phyloP scores from a whole-genome alignment of 2,113 vertebrate species.

The Bagarius yarrelli region DNA sequence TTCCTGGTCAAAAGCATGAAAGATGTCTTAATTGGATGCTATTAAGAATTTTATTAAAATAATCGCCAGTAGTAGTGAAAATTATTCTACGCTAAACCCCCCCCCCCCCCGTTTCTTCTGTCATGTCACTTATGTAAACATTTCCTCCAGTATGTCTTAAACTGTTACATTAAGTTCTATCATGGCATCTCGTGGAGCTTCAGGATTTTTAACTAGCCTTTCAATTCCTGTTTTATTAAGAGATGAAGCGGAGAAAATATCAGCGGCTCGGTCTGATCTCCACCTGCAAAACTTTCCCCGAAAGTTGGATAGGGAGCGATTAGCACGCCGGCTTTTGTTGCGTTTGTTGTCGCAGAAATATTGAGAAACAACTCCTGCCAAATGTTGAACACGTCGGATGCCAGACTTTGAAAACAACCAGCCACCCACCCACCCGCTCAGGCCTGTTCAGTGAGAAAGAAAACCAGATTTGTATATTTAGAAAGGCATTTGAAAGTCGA shows the following conservation, averaged over 20 bases:
- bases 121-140: no score
- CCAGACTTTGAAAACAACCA: constrained; percentile 37
- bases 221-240: no score
- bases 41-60: no score
- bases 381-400: constrained; percentile 23
- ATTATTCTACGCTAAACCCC: no score
- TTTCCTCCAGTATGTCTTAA: no score
- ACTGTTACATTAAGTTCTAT: no score
- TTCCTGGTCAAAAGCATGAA: no score
- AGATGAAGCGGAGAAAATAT: not conserved
- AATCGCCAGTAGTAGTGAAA: no score
- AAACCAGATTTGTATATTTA: constrained; percentile 33
- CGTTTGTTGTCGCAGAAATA: constrained; percentile 37
- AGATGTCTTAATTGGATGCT: no score
- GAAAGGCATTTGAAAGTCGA: constrained; percentile 35
- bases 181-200: no score
- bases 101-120: no score
- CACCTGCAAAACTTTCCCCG: constrained; percentile 39
- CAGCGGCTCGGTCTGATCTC: not conserved
- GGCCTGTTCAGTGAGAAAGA: constrained; percentile 51
- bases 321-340: constrained; percentile 26
- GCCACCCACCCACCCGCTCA: constrained; percentile 43
- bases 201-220: no score
- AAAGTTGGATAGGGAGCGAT: constrained; percentile 33
- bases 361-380: constrained; percentile 42